phyloP scores from a whole-genome alignment of 2,888 invertebrate species.

The Drosophila basisetae region DNA sequence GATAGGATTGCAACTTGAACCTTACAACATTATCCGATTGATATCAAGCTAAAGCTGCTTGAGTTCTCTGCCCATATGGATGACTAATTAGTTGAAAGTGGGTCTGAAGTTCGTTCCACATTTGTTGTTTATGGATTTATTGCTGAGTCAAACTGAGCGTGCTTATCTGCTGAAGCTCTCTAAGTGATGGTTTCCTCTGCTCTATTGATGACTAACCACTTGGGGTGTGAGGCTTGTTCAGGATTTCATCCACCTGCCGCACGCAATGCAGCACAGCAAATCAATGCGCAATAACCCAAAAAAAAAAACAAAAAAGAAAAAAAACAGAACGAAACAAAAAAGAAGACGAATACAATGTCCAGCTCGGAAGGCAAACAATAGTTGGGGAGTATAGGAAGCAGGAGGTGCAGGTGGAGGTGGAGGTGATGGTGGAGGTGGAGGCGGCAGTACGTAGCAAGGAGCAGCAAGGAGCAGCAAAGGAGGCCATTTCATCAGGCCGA shows the following conservation, averaged over 20 bases:
- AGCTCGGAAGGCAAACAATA: constrained; percentile 23
- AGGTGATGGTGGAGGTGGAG: neutral
- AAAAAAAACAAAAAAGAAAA: constrained; percentile 6
- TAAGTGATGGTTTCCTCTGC: constrained; percentile 19
- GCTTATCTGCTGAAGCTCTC: constrained; percentile 20
- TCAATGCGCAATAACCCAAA: constrained; percentile 59
- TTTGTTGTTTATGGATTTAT: neutral
- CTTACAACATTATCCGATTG: neutral
- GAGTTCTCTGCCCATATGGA: neutral
- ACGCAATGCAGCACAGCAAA: constrained; percentile 65
- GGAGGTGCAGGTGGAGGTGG: neutral
- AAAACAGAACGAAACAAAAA: constrained; percentile 10
- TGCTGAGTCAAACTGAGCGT: neutral
- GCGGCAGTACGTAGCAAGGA: neutral
- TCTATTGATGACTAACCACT: constrained; percentile 46
- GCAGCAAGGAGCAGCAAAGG: neutral
- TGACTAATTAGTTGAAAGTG: neutral
- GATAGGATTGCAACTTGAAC: neutral
- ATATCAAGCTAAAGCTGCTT: neutral
- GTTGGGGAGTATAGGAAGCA: neutral
- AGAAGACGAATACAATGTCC: constrained; percentile 43
- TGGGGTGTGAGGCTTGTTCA: neutral
- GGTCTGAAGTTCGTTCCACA: neutral
- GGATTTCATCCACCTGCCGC: constrained; percentile 50
- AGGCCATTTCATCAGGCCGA: constrained; percentile 50